phyloP scores from a whole-genome alignment of 2,888 invertebrate genomes.

The Noctua janthe region DNA sequence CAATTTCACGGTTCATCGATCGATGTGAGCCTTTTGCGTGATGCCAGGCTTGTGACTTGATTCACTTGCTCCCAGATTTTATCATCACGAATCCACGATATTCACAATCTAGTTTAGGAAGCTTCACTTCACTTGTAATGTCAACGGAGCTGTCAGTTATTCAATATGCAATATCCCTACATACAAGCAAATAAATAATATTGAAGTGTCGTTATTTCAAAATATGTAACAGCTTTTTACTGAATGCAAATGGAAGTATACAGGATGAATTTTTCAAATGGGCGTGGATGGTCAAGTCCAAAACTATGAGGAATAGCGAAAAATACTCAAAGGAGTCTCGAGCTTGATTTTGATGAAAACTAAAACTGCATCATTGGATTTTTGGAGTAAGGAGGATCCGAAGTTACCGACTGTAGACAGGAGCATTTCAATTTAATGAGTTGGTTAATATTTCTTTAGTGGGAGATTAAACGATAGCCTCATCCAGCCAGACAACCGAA shows the following conservation, averaged over 20 bases:
- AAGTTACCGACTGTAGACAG: neutral
- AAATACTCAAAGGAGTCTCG: too few species aligned
- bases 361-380: too few species aligned
- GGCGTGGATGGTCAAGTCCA: too few species aligned
- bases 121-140: neutral
- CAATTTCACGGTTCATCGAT: conserved; percentile 47
- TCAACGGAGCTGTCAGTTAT: neutral
- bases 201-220: neutral
- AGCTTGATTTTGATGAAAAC: too few species aligned
- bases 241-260: neutral
- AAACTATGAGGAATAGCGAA: too few species aligned
- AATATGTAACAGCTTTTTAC: neutral
- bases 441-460: conserved; percentile 1
- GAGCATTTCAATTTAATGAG: neutral
- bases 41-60: neutral
- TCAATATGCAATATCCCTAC: neutral
- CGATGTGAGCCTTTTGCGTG: conserved; percentile 11
- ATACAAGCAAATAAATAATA: neutral
- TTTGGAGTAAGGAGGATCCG: too few species aligned
- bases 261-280: too few species aligned
- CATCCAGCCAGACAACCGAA: neutral
- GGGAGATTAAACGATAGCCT: neutral
- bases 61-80: neutral
- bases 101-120: conserved; percentile 3
- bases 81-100: neutral